Conservation (phyloP, 23 tunicate genomes). For the Oikopleura dioica region DNA sequence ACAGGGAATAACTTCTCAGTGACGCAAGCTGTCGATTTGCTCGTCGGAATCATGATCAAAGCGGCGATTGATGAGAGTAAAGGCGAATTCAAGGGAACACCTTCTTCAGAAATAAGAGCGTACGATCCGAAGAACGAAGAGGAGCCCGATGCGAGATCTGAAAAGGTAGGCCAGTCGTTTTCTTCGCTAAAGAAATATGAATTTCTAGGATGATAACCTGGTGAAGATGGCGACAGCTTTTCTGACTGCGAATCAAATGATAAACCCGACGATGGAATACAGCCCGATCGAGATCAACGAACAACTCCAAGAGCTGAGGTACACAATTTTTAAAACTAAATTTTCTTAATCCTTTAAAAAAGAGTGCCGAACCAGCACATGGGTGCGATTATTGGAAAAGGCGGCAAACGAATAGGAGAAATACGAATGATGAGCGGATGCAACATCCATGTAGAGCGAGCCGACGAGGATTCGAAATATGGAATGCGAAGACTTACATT, state of each 20-base stretch:
- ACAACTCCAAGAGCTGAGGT: background rate
- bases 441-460: background rate
- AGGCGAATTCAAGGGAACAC: constrained; percentile 1
- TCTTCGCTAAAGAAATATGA: no score
- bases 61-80: background rate
- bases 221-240: constrained; percentile 9
- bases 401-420: background rate
- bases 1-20: constrained; percentile 3
- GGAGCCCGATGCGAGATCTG: background rate
- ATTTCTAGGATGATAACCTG: background rate
- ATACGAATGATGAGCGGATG: constrained; percentile 9
- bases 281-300: background rate
- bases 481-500: background rate
- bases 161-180: no score
- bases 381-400: background rate
- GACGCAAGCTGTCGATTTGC: background rate
- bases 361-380: background rate
- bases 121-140: constrained; percentile 5
- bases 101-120: background rate
- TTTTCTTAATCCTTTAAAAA: no score
- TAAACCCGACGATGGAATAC: background rate
- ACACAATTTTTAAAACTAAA: no score
- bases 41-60: background rate
- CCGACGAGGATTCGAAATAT: background rate
- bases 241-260: constrained; percentile 1